phyloP scores from a whole-genome alignment of 2,888 invertebrate genomes.

The Linnaemya tessellans region DNA sequence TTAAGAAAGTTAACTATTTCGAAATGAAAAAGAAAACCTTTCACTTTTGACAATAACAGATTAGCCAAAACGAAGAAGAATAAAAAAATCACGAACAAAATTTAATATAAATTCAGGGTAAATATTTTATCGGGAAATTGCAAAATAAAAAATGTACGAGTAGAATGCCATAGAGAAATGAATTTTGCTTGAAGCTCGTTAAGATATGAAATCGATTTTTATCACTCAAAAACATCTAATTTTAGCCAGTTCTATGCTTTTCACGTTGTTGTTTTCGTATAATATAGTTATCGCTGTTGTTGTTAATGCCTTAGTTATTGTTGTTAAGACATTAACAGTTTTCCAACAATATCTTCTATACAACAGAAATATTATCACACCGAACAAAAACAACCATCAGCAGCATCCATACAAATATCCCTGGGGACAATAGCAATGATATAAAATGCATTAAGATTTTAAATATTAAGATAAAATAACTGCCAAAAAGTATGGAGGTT shows the following conservation, averaged over 20 bases:
- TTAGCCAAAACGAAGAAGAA: background rate
- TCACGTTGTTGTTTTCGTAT: background rate
- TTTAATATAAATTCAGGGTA: background rate
- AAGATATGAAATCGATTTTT: slow-evolving; percentile 60
- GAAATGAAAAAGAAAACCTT: slow-evolving; percentile 12
- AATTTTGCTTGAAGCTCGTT: slow-evolving; percentile 52
- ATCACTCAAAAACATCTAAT: slow-evolving; percentile 44
- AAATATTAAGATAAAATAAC: slow-evolving; percentile 67
- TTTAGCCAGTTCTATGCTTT: slow-evolving; percentile 2
- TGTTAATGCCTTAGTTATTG: slow-evolving; percentile 6
- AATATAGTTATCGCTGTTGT: background rate
- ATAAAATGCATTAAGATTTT: slow-evolving; percentile 73
- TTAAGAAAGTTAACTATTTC: slow-evolving; percentile 17
- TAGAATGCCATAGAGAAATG: slow-evolving; percentile 18
- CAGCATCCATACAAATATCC: slow-evolving; percentile 45
- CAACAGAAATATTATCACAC: slow-evolving; percentile 17
- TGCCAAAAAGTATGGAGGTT: slow-evolving; percentile 35
- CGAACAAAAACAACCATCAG: slow-evolving; percentile 22
- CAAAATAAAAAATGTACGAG: background rate
- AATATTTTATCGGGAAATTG: slow-evolving; percentile 22
- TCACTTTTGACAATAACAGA: slow-evolving; percentile 43
- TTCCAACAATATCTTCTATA: slow-evolving; percentile 15
- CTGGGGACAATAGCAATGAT: slow-evolving; percentile 66
- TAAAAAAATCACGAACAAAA: background rate
- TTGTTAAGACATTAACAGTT: slow-evolving; percentile 52